Evolutionary conservation across 1,140 invertebrate species (phyloP).

Genomic region (Formica exsecta): DNA sequence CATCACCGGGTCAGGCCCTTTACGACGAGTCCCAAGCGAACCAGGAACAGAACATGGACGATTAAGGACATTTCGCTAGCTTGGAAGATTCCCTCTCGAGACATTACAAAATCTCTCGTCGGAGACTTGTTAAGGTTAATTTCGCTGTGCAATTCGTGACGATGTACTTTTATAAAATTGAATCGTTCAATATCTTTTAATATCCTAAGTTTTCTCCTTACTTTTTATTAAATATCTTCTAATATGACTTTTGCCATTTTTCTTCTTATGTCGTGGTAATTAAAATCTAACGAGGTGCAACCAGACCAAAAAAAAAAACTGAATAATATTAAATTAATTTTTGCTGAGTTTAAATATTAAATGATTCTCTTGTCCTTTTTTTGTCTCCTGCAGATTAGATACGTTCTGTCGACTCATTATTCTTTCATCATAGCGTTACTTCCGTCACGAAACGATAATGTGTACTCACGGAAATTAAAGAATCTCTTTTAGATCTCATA

Average conservation of each 20-base stretch:
- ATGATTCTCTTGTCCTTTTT: neutral
- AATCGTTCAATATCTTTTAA: slow-evolving; percentile 37
- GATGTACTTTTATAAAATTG: slow-evolving; percentile 42
- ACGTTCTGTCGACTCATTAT: slow-evolving; percentile 28
- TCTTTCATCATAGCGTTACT: slow-evolving; percentile 33
- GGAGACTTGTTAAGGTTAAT: slow-evolving; percentile 54
- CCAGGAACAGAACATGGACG: slow-evolving; percentile 46
- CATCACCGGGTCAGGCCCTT: slow-evolving; percentile 53
- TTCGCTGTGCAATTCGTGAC: slow-evolving; percentile 30
- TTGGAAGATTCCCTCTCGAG: slow-evolving; percentile 31
- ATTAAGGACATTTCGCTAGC: slow-evolving; percentile 55
- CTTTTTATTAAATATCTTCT: slow-evolving; percentile 42
- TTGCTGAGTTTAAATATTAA: slow-evolving; percentile 26
- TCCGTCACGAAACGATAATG: slow-evolving; percentile 10
- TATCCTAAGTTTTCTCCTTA: neutral
- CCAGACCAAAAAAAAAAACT: neutral
- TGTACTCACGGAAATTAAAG: slow-evolving; percentile 46
- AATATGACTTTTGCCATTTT: neutral
- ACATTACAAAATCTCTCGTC: slow-evolving; percentile 34
- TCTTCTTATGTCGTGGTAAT: neutral
- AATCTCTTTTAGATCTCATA: slow-evolving; percentile 28
- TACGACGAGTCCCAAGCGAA: slow-evolving; percentile 30
- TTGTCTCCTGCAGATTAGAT: neutral
- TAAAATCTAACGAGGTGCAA: neutral
- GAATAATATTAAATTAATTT: slow-evolving; percentile 17